Evolutionary conservation across 2,888 invertebrate species (phyloP), one percentile per base, ranked within the genome.

Genomic region (Diachrysia chrysitis): DNA sequence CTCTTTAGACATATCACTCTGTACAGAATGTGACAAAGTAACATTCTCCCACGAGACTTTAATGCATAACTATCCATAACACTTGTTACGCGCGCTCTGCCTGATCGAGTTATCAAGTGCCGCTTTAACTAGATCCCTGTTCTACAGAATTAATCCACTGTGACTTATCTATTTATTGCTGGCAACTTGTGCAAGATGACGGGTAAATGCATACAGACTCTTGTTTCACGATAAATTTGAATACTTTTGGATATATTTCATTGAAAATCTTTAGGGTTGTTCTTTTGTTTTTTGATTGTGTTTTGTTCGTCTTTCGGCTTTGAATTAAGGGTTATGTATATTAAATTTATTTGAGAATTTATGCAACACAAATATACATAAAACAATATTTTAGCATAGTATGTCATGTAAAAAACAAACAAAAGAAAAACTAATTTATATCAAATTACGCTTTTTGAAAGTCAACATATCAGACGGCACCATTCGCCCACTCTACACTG

Each of bases 141-240:
- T 48, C 19, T 19, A 48, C 2, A 2, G 19, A 48, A 17, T 19
- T 48, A 48, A 48, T 51, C 10, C 21, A 12, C 48, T 17, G 19
- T 48, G 48, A 51, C 48, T 21, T 19, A 51, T 51, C 48, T 51
- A 42, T 42, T 51, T 21, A 19, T 51, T 51, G 21, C 19, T 51
- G 19, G 19, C 17, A 21, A 21, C 19, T 21, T 21, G 19, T 48
- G 16, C 48, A 0, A 48, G 48, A 48, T 51, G 48, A 51, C 48
- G 19, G 48, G 19, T 19, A 48, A 19, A 48, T 48, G 19, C 5
- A 16, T 48, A 1, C 2, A 16, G 42, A 4, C n/a, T 5, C 16
- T 42, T 42, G 42, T 42, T 42, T 7, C 10, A 3, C 48, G 21
- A 12, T 19, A 12, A 12, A 9, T 51, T 48, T 10, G 3, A 10